Conservation (phyloP, 2,888 invertebrate species). For the Chouioia cunea region DNA sequence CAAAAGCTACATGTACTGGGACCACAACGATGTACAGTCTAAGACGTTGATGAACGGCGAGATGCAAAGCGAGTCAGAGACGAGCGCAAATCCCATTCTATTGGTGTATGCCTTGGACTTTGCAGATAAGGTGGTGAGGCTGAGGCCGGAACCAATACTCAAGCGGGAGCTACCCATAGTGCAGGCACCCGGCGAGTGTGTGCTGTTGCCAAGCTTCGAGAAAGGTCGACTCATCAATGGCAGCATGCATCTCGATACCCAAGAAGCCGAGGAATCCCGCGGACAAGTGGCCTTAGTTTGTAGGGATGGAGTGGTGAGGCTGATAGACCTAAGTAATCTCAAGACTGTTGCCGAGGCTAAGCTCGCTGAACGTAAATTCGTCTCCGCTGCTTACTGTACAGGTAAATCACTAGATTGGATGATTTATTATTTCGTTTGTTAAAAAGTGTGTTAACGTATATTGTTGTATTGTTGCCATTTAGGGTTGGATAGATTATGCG, state of each 20-base stretch:
- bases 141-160: slow-evolving; percentile 74
- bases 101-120: slow-evolving; percentile 73
- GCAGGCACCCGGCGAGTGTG: slow-evolving; percentile 80
- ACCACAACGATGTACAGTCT: slow-evolving; percentile 73
- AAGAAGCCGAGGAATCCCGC: slow-evolving; percentile 50
- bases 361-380: slow-evolving; percentile 77
- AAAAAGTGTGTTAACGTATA: neutral
- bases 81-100: slow-evolving; percentile 67
- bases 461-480: slow-evolving; percentile 25
- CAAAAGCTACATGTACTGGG: slow-evolving; percentile 72
- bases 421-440: slow-evolving; percentile 9
- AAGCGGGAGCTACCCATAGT: slow-evolving; percentile 74
- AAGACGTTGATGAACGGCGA: slow-evolving; percentile 73
- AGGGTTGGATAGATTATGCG: slow-evolving; percentile 87
- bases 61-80: slow-evolving; percentile 58
- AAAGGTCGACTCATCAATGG: slow-evolving; percentile 44
- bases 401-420: slow-evolving; percentile 70
- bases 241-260: slow-evolving; percentile 5
- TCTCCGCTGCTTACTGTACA: slow-evolving; percentile 87
- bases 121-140: slow-evolving; percentile 69
- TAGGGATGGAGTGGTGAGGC: slow-evolving; percentile 79
- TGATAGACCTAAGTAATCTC: slow-evolving; percentile 80
- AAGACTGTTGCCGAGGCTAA: slow-evolving; percentile 77
- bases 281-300: slow-evolving; percentile 81
- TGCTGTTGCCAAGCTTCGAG: slow-evolving; percentile 74